These are phyloP conservation scores for Bursaphelenchus okinawaensis DNA, from an alignment of 2,888 invertebrate species.

Conservation along the genomic window DNA sequence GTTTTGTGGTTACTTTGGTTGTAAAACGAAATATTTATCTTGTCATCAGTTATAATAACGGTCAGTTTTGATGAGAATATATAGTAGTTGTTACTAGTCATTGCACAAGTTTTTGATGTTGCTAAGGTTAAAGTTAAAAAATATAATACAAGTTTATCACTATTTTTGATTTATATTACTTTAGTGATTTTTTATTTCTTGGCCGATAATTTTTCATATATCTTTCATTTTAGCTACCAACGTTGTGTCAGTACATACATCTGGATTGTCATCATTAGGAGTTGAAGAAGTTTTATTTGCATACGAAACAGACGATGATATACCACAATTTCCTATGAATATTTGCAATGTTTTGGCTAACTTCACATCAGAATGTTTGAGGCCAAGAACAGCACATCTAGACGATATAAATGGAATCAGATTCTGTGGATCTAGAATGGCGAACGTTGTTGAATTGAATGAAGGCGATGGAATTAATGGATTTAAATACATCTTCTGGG, in stretches of 20 bases:
- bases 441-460: conserved; percentile 17
- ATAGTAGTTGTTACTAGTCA: no score
- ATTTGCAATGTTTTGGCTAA: conserved; percentile 12
- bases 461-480: conserved; percentile 24
- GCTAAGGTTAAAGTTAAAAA: no score
- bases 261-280: conserved; percentile 24
- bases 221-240: no score
- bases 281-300: conserved; percentile 34
- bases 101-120: no score
- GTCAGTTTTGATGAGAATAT: conserved; percentile 7
- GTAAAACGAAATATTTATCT: conserved; percentile 27
- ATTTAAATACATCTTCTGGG: conserved; percentile 18
- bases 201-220: no score
- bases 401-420: conserved; percentile 27
- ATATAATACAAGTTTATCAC: no score
- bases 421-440: conserved; percentile 24
- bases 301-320: conserved; percentile 15
- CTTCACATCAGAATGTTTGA: conserved; percentile 8
- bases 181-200: no score
- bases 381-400: conserved; percentile 16
- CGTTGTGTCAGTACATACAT: conserved; percentile 14
- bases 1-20: conserved; percentile 18
- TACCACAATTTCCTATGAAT: conserved; percentile 1
- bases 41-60: conserved; percentile 18
- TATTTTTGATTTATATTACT: no score